Conservation (phyloP, 2,888 invertebrate species). For the Acrobasis suavella region DNA sequence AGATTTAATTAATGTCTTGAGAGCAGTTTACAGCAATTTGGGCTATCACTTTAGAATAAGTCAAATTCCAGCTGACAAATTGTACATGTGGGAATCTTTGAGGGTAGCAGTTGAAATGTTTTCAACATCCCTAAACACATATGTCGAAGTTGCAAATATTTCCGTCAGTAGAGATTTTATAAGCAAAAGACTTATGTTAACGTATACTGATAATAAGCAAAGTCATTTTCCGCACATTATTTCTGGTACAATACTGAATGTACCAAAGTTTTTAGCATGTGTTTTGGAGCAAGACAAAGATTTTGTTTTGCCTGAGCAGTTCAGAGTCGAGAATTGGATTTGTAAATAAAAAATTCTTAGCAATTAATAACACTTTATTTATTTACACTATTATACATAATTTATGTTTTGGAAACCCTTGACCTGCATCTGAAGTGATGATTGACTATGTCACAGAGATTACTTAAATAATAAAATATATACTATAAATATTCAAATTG, state of each 20-base stretch:
- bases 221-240: slow-evolving; percentile 85
- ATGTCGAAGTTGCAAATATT: slow-evolving; percentile 88
- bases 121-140: slow-evolving; percentile 84
- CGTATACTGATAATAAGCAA: slow-evolving; percentile 82
- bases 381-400: background rate
- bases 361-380: background rate
- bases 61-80: slow-evolving; percentile 82
- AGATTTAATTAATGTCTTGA: slow-evolving; percentile 74
- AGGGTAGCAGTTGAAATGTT: slow-evolving; percentile 88
- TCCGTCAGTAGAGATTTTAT: slow-evolving; percentile 88
- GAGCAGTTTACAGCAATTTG: slow-evolving; percentile 84
- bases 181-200: slow-evolving; percentile 89
- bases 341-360: slow-evolving; percentile 15
- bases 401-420: no score
- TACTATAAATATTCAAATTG: background rate
- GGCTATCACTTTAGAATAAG: slow-evolving; percentile 86
- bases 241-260: slow-evolving; percentile 87
- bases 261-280: slow-evolving; percentile 89
- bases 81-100: slow-evolving; percentile 85
- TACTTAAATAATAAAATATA: no score
- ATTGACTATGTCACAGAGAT: no score
- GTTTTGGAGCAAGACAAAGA: slow-evolving; percentile 84
- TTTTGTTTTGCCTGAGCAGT: slow-evolving; percentile 59
- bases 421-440: no score
- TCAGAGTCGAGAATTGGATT: slow-evolving; percentile 57